These are phyloP conservation scores for Rhinolophus ferrumequinum DNA, from an alignment of 2,113 vertebrate species.

Conservation along the genomic window DNA sequence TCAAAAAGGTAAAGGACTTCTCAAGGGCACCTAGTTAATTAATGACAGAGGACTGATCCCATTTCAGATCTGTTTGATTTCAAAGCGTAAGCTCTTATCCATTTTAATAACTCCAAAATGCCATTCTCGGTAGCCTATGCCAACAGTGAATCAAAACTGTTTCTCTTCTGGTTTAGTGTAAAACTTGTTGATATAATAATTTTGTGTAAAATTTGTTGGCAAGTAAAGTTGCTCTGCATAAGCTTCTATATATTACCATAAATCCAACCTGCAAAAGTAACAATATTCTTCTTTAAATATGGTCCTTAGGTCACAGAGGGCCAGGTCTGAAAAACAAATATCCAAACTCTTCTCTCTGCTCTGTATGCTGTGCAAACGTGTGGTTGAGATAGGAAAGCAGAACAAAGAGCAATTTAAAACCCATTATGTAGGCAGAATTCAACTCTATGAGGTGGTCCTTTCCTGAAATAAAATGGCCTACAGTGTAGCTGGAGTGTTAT, in stretches of 20 bases:
- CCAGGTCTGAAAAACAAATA: background rate
- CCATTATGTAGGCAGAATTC: slow-evolving; percentile 26
- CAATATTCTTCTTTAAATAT: slow-evolving; percentile 20
- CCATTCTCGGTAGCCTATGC: background rate
- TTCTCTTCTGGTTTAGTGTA: slow-evolving; percentile 48
- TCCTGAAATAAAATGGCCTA: slow-evolving; percentile 42
- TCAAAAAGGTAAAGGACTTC: background rate
- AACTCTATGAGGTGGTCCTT: background rate
- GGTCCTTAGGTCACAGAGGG: background rate
- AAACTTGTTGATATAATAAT: background rate
- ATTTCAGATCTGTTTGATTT: slow-evolving; percentile 38
- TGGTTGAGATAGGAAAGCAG: background rate
- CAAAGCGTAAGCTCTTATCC: background rate
- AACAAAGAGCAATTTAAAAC: background rate
- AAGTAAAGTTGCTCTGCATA: slow-evolving; percentile 13
- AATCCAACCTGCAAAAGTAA: slow-evolving; percentile 43
- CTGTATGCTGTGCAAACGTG: background rate
- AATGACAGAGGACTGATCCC: background rate
- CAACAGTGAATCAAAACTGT: background rate
- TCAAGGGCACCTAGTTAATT: background rate
- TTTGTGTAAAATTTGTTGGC: background rate
- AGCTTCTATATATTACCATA: background rate
- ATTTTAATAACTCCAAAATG: background rate
- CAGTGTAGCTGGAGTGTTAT: background rate
- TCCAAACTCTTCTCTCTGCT: background rate